Percentiles rank a stretch among this genome's conserved stretches.
Conservation (phyloP, 2,888 invertebrate species). For the Andrena minutula region DNA sequence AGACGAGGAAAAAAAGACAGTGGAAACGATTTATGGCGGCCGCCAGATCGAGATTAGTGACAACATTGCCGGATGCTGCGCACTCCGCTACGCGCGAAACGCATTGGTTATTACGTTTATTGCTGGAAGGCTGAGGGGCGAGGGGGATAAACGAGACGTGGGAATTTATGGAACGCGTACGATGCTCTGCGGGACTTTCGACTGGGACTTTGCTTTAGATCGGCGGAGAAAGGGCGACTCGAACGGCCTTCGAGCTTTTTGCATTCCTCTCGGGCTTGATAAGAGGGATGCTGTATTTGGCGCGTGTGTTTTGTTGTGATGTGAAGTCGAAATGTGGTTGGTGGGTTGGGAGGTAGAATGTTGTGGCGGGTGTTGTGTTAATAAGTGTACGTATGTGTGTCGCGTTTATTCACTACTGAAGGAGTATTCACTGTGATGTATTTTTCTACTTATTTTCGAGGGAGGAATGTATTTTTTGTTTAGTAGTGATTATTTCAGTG, state of each 20-base stretch:
- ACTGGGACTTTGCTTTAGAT: conserved; percentile 35
- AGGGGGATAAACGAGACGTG: conserved; percentile 40
- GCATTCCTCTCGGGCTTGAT: neutral
- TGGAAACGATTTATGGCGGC: conserved; percentile 50
- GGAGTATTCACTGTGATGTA: no score
- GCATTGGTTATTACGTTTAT: conserved; percentile 46
- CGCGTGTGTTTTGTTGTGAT: no score
- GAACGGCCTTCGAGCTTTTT: neutral
- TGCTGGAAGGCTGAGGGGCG: neutral
- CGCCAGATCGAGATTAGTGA: conserved; percentile 59
- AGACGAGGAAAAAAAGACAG: neutral
- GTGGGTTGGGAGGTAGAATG: no score
- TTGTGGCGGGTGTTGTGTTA: no score
- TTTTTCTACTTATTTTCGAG: no score
- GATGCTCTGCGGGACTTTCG: conserved; percentile 13
- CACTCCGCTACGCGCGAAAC: conserved; percentile 11
- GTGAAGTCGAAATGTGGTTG: no score
- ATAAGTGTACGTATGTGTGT: no score
- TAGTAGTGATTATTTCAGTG: no score
- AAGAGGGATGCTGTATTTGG: neutral
- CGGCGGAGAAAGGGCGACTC: neutral
- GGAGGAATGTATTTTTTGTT: no score
- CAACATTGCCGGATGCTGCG: conserved; percentile 38
- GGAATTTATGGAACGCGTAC: conserved; percentile 54
- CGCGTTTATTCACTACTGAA: no score